Base-by-base conservation (phyloP, 1,140 invertebrate genomes). In the Drosophila paulistorum region DNA sequence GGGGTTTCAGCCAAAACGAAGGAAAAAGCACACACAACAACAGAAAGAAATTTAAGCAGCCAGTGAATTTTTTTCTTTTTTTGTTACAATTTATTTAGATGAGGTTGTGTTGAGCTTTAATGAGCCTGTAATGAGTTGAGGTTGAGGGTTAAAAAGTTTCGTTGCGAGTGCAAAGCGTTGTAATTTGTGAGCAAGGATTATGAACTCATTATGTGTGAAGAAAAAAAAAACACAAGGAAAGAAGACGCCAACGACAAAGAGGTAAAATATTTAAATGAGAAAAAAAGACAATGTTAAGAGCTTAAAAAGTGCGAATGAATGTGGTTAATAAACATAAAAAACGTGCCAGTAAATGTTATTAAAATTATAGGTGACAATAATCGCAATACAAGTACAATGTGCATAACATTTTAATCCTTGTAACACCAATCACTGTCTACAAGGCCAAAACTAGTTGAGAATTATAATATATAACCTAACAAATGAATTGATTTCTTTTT, bases 1-100 rank as follows among this genome's bases (percentile, higher is more conserved):
- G 59, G 45, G 48, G 20, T 17, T 20, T 13, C 11, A 48, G 9
- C 14, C 3, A 14, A 20, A 67, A 30, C 30, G 30, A 30, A 30
- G 6, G 30, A 30, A 30, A 30, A 30, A 30, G 5, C 30, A 30
- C 30, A 30, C 30, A 30, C 30, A 30, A 30, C 30, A 30, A 30
- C 30, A 30, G 30, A 30, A 30, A 30, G 10, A 37, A 78, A 65
- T 67, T 83, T 45, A 65, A 83, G 66, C 73, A 62, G 48, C 42
- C 35, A n/a, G 20, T 37, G 14, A 41, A 62, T 3, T 39, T 45
- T 30, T 30, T 5, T 5, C 6, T 30, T 30, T 7, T 30, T 42
- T 62, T 62, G n/a, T 62, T 23, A 26, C 57, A 77, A 77, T 65
- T 77, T 70, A 76, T 70, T 55, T 65, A 65, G 68, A 70, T 82